These are phyloP conservation scores for Barypeithes pellucidus DNA, from an alignment of 2,888 invertebrate genomes.

Conservation along the genomic window DNA sequence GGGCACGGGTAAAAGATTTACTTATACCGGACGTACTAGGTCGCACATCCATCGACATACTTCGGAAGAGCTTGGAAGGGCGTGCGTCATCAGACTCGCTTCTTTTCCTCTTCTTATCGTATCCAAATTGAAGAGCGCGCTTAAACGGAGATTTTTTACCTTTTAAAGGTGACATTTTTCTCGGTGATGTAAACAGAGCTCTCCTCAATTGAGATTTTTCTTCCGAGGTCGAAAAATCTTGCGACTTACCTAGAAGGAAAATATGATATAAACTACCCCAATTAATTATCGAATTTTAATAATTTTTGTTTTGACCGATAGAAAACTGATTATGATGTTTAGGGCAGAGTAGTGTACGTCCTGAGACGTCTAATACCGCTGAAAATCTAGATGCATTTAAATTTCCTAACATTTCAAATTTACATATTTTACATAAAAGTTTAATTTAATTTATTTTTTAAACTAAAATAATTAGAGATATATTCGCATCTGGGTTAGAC, in stretches of 20 bases:
- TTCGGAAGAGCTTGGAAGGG: conserved; percentile 73
- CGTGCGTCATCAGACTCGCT: conserved; percentile 67
- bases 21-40: conserved; percentile 58
- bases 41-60: conserved; percentile 75
- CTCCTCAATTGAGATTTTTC: conserved; percentile 49
- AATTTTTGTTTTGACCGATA: no score
- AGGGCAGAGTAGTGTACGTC: no score
- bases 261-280: no score
- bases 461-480: no score
- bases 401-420: no score
- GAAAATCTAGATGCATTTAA: no score
- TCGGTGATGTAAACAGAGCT: conserved; percentile 61
- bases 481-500: no score
- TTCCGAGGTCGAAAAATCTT: conserved; percentile 45
- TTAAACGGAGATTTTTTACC: conserved; percentile 71
- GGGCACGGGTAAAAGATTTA: conserved; percentile 51
- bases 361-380: no score
- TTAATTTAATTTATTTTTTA: no score
- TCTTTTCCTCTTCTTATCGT: conserved; percentile 72
- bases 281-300: no score
- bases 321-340: no score
- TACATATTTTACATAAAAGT: no score
- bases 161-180: conserved; percentile 51
- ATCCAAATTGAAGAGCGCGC: conserved; percentile 50
- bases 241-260: conserved; percentile 55